These are phyloP conservation scores for Oscheius sp. DNA, from an alignment of 2,888 invertebrate genomes.

Conservation along the genomic window DNA sequence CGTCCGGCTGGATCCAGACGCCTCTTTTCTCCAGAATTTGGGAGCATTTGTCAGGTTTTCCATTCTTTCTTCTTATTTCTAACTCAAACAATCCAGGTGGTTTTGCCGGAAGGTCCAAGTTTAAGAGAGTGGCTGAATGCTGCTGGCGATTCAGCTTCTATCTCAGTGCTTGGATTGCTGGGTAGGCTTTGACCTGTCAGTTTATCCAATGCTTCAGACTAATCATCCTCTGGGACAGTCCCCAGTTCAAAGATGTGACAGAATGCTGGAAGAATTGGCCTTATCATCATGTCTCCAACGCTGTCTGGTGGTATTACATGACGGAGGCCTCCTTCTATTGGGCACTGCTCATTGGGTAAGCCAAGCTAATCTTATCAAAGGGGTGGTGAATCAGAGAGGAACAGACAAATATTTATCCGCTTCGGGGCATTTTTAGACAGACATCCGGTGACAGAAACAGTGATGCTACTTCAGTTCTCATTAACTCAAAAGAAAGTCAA, in stretches of 20 bases:
- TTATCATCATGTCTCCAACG: conserved; percentile 80
- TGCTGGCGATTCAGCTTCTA: conserved; percentile 69
- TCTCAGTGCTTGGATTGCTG: conserved; percentile 55
- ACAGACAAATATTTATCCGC: no score
- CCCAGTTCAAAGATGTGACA: conserved; percentile 63
- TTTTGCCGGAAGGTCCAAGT: conserved; percentile 55
- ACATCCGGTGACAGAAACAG: background rate
- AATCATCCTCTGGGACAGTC: conserved; percentile 58
- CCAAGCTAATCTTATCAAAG: conserved; percentile 14
- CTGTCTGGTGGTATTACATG: conserved; percentile 94
- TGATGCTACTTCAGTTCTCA: no score
- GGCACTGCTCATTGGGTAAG: conserved; percentile 79
- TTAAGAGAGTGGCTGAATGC: conserved; percentile 71
- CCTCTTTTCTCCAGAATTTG: conserved; percentile 34
- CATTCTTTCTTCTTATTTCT: background rate
- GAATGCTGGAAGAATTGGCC: conserved; percentile 71
- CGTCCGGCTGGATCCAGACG: conserved; percentile 56
- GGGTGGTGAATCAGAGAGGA: background rate
- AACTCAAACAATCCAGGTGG: conserved; percentile 42
- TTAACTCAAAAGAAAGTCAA: no score
- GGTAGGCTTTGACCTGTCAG: conserved; percentile 42
- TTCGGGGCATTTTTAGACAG: background rate
- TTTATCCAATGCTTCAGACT: background rate
- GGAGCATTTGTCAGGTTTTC: conserved; percentile 35
- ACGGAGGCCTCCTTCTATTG: conserved; percentile 93